A percentile compares a stretch with the other conserved stretches of the same genome.
These are phyloP conservation scores for Achlya flavicornis DNA, from an alignment of 2,888 invertebrate species.

Conservation along the genomic window DNA sequence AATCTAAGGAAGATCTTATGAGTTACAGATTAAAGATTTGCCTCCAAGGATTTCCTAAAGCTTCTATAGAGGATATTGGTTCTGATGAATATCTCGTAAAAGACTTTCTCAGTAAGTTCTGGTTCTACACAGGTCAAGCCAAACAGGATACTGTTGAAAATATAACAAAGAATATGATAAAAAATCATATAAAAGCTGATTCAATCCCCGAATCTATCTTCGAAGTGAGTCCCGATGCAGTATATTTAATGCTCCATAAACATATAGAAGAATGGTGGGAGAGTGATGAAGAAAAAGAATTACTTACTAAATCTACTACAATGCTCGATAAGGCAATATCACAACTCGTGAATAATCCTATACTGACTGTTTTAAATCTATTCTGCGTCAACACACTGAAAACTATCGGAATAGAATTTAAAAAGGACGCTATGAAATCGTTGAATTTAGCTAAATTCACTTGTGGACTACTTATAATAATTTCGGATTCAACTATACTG, in stretches of 20 bases:
- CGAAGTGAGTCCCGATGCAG: background rate
- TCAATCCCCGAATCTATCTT: background rate
- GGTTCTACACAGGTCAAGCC: slow-evolving; percentile 6
- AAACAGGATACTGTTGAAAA: background rate
- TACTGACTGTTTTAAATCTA: background rate
- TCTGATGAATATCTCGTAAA: background rate
- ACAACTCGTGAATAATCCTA: background rate
- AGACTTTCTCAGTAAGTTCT: slow-evolving; percentile 1
- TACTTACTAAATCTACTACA: background rate
- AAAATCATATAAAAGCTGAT: background rate
- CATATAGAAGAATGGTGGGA: slow-evolving; percentile 31
- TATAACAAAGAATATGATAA: background rate
- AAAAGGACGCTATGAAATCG: background rate
- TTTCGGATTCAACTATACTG: background rate
- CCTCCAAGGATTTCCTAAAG: slow-evolving; percentile 1
- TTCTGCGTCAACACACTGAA: background rate
- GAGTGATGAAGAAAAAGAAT: slow-evolving; percentile 18
- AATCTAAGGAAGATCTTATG: background rate
- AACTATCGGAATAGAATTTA: background rate
- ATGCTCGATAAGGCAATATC: background rate
- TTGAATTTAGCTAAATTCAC: background rate
- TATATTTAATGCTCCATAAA: slow-evolving; percentile 12
- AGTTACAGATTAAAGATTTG: slow-evolving; percentile 1
- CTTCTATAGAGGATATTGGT: background rate
- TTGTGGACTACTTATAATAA: background rate